These are phyloP conservation scores for Pygoscelis adeliae DNA, from an alignment of 2,113 vertebrate species.

Conservation along the genomic window DNA sequence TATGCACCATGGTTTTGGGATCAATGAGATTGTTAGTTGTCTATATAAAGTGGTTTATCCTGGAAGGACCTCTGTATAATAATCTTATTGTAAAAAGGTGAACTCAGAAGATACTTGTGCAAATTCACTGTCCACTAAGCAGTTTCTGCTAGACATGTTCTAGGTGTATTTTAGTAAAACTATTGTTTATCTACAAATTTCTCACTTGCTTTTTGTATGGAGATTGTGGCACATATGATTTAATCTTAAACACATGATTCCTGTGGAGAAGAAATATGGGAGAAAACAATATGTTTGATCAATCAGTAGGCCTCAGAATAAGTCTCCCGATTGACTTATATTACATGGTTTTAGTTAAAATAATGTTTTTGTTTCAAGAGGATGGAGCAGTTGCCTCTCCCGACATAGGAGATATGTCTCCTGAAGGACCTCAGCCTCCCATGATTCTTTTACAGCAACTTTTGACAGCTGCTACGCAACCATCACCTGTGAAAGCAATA, in stretches of 20 bases:
- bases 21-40: neutral
- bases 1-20: neutral
- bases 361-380: constrained; percentile 76
- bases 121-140: neutral
- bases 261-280: neutral
- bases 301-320: neutral
- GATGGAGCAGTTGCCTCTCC: constrained; percentile 86
- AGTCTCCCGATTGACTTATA: neutral
- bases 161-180: neutral
- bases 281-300: neutral
- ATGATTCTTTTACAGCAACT: constrained; percentile 96
- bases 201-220: neutral
- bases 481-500: constrained; percentile 96
- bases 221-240: neutral
- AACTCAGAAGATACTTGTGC: neutral
- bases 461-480: constrained; percentile 91
- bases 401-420: constrained; percentile 92
- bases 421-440: constrained; percentile 94
- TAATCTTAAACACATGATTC: neutral
- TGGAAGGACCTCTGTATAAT: neutral
- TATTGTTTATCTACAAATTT: neutral
- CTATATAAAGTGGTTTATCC: neutral
- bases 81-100: neutral
- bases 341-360: neutral
- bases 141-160: neutral